These are phyloP conservation scores for Apodemus speciosus DNA, from an alignment of 2,113 vertebrate species.

Conservation along the genomic window DNA sequence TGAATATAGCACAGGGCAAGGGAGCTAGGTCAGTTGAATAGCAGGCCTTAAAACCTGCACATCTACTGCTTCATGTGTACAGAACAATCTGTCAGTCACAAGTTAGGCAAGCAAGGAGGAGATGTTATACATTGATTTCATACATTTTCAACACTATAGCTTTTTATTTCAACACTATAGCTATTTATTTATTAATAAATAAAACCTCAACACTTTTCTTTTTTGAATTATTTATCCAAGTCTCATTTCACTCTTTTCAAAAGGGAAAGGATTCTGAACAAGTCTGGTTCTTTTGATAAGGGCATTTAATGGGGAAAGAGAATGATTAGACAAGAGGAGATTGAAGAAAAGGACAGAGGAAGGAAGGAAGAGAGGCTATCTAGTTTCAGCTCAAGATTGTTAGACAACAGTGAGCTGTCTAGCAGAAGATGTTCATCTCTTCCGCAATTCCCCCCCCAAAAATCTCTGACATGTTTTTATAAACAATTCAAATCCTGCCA, in stretches of 20 bases:
- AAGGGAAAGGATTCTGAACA: background rate
- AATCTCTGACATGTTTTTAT: background rate
- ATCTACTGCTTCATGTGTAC: background rate
- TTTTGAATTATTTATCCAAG: background rate
- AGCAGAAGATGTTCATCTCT: background rate
- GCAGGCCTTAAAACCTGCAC: background rate
- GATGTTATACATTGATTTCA: background rate
- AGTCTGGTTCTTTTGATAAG: background rate
- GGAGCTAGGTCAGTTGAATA: background rate
- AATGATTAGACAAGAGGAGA: background rate
- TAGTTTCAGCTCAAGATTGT: background rate
- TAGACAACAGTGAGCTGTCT: background rate
- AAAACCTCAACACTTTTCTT: background rate
- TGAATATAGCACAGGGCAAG: background rate
- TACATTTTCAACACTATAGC: background rate
- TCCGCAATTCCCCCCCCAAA: background rate
- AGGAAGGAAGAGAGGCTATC: too few relatives aligned
- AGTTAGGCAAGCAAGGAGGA: background rate
- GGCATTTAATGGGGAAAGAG: background rate
- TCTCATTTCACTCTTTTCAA: background rate
- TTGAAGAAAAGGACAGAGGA: background rate
- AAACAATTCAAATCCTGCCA: background rate
- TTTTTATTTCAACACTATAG: background rate
- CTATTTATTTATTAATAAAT: background rate
- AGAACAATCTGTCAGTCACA: background rate